These are phyloP conservation scores for Tenthredo notha DNA, from an alignment of 2,888 invertebrate species.

Conservation along the genomic window DNA sequence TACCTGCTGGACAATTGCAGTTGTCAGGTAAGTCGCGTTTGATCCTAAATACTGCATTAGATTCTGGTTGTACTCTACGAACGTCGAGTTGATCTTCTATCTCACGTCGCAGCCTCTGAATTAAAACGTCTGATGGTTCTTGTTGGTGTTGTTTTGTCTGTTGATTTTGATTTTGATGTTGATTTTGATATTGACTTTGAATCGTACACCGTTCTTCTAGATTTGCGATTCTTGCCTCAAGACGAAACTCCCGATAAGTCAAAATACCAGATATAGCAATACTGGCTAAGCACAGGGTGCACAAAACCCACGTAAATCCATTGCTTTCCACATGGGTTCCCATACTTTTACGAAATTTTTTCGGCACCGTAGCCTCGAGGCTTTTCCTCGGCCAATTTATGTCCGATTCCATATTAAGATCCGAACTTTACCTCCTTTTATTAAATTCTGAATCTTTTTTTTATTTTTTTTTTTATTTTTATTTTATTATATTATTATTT, in stretches of 20 bases:
- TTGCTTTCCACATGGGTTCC: constrained; percentile 56
- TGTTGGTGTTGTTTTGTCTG: neutral
- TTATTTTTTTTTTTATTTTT: neutral
- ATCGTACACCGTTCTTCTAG: constrained; percentile 67
- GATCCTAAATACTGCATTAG: constrained; percentile 66
- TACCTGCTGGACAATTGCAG: constrained; percentile 76
- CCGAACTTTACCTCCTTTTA: neutral
- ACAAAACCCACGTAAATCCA: constrained; percentile 71
- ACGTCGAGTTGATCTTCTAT: constrained; percentile 63
- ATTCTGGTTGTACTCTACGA: constrained; percentile 59
- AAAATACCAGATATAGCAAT: constrained; percentile 71
- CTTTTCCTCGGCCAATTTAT: constrained; percentile 63
- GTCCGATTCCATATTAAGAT: constrained; percentile 65
- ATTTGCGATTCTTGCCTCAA: constrained; percentile 71
- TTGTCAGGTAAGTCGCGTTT: constrained; percentile 71
- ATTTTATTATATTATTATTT: too few species aligned
- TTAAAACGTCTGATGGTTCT: constrained; percentile 60
- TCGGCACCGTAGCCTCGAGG: constrained; percentile 67
- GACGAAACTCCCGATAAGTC: constrained; percentile 69
- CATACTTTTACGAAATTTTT: constrained; percentile 65
- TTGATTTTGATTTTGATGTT: neutral
- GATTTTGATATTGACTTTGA: neutral
- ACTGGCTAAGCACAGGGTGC: constrained; percentile 72
- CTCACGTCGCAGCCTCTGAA: constrained; percentile 67
- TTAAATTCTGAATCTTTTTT: neutral